phyloP scores from a whole-genome alignment of 2,113 vertebrate species.

The Megaptera novaeangliae region DNA sequence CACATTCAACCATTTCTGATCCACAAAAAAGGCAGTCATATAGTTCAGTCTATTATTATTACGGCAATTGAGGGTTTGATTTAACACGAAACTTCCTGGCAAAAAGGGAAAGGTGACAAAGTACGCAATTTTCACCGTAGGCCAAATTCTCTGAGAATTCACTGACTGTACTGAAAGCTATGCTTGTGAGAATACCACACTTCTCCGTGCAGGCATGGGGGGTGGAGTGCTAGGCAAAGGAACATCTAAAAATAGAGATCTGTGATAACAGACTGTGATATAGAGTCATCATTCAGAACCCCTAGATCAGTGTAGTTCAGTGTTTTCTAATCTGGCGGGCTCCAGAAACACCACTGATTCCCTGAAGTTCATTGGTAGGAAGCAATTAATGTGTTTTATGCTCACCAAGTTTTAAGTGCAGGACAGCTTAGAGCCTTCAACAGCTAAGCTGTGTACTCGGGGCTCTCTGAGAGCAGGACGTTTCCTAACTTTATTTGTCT shows the following conservation, averaged over 20 bases:
- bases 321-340: background rate
- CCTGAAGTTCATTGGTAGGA: background rate
- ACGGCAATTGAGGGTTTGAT: background rate
- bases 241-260: background rate
- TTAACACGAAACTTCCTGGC: conserved; percentile 20
- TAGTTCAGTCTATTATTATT: background rate
- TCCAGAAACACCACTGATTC: background rate
- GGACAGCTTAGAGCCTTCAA: background rate
- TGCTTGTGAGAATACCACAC: background rate
- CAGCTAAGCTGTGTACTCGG: background rate
- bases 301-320: background rate
- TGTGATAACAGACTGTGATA: background rate
- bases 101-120: background rate
- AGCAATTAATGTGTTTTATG: background rate
- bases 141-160: background rate
- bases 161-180: background rate
- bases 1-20: background rate
- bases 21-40: background rate
- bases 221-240: background rate
- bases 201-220: background rate
- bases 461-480: background rate
- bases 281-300: background rate
- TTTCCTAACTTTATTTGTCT: background rate
- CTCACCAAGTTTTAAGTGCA: background rate
- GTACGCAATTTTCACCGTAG: background rate